phyloP scores from a whole-genome alignment of 64 coral and sea anemone species.

The Pocillopora verrucosa region DNA sequence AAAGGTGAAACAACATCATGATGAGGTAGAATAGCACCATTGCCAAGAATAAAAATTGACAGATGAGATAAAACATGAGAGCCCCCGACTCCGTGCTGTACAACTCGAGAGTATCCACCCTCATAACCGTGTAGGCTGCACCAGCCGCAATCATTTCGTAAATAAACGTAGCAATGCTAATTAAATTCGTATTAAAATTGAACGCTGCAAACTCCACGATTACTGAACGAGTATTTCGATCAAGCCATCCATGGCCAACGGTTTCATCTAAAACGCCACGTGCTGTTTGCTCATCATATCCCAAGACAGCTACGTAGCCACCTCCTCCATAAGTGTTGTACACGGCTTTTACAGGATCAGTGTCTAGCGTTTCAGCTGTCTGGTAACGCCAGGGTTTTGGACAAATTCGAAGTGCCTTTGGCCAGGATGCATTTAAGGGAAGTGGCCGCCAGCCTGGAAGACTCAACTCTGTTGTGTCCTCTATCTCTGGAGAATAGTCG shows the following conservation, averaged over 20 bases:
- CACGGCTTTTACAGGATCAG: conserved; percentile 8
- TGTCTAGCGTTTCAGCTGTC: neutral
- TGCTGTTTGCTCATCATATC: conserved; percentile 50
- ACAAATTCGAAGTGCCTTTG: conserved; percentile 25
- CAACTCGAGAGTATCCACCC: conserved; percentile 31
- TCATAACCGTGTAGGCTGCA: conserved; percentile 2
- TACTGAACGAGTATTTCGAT: conserved; percentile 46
- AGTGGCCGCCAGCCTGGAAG: neutral
- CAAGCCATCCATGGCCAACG: conserved; percentile 64
- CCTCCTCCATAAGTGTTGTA: conserved; percentile 17
- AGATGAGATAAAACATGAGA: neutral
- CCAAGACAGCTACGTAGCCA: conserved; percentile 52
- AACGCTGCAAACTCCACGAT: conserved; percentile 48
- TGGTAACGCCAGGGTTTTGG: neutral
- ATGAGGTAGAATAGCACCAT: neutral
- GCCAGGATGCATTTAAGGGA: neutral
- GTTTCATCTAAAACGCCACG: too few species aligned
- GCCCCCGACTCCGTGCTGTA: conserved; percentile 20
- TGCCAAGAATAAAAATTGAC: neutral
- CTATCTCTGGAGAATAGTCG: neutral
- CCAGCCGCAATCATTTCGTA: conserved; percentile 47
- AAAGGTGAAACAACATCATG: neutral
- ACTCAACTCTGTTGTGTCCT: neutral
- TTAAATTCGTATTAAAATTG: conserved; percentile 55
- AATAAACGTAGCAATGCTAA: conserved; percentile 47